phyloP scores from a whole-genome alignment of 1,140 invertebrate species.

The Popillia japonica region DNA sequence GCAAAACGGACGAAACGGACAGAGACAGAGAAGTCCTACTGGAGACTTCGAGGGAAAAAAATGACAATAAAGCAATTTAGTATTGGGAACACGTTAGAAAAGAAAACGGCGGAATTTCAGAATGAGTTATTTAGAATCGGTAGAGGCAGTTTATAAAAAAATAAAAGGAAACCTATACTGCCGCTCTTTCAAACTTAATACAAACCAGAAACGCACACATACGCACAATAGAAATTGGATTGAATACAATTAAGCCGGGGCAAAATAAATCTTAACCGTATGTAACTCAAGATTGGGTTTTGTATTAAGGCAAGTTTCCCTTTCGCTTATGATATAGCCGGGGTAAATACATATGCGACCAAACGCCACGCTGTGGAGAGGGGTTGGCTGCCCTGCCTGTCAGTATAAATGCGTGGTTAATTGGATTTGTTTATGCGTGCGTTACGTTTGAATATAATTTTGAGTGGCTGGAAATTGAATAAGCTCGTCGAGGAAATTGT shows the following conservation, averaged over 20 bases:
- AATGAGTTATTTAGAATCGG: constrained; percentile 18
- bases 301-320: constrained; percentile 29
- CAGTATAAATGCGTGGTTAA: constrained; percentile 54
- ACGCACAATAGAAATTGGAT: constrained; percentile 36
- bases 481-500: constrained; percentile 50
- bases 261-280: constrained; percentile 36
- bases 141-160: not conserved
- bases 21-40: not conserved
- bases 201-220: not conserved
- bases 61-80: constrained; percentile 15
- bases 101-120: constrained; percentile 1
- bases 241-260: constrained; percentile 30
- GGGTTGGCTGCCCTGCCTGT: constrained; percentile 48
- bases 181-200: not conserved
- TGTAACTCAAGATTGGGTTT: constrained; percentile 35
- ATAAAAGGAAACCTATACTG: not conserved
- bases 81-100: constrained; percentile 7
- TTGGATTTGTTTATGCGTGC: constrained; percentile 53
- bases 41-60: not conserved
- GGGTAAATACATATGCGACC: constrained; percentile 50
- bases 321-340: constrained; percentile 21
- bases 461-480: constrained; percentile 53
- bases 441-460: constrained; percentile 54
- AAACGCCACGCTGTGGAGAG: constrained; percentile 45
- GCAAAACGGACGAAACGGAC: not conserved